A percentile compares a stretch with the other conserved stretches of the same genome.
Evolutionary conservation across 2,113 vertebrate genomes (phyloP).

Genomic region (Xyliphius kryptos): DNA sequence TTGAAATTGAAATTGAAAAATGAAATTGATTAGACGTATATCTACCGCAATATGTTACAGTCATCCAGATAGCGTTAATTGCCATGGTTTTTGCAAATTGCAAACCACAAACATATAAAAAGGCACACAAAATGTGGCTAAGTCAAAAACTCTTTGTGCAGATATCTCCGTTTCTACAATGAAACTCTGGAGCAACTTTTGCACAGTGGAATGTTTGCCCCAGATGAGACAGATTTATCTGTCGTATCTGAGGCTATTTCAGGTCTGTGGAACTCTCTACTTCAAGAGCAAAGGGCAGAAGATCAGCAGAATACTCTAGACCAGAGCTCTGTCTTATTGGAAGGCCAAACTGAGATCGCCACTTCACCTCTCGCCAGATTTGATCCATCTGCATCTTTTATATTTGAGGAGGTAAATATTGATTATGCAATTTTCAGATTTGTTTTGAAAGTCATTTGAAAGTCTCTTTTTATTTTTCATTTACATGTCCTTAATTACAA

Average conservation of each 20-base stretch:
- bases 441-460: neutral
- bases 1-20: too few species aligned
- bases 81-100: too few species aligned
- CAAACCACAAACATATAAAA: too few species aligned
- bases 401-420: slow-evolving; percentile 64
- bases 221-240: slow-evolving; percentile 56
- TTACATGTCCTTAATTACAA: too few species aligned
- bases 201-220: slow-evolving; percentile 54
- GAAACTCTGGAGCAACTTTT: slow-evolving; percentile 68
- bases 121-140: too few species aligned
- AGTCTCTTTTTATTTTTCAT: too few species aligned
- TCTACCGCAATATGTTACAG: too few species aligned
- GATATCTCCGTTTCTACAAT: slow-evolving; percentile 48
- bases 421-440: neutral
- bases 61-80: too few species aligned
- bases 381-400: slow-evolving; percentile 59
- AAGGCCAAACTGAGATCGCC: neutral
- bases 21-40: too few species aligned
- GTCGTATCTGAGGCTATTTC: slow-evolving; percentile 73
- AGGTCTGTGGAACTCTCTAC: slow-evolving; percentile 70
- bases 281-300: slow-evolving; percentile 59
- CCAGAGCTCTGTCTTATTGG: slow-evolving; percentile 5
- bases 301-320: slow-evolving; percentile 54
- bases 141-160: too few species aligned
- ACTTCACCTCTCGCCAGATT: slow-evolving; percentile 55